A percentile compares a stretch with the other conserved stretches of the same genome.
These are phyloP conservation scores for Brachylomia viminalis DNA, from an alignment of 2,888 invertebrate species.

Conservation along the genomic window DNA sequence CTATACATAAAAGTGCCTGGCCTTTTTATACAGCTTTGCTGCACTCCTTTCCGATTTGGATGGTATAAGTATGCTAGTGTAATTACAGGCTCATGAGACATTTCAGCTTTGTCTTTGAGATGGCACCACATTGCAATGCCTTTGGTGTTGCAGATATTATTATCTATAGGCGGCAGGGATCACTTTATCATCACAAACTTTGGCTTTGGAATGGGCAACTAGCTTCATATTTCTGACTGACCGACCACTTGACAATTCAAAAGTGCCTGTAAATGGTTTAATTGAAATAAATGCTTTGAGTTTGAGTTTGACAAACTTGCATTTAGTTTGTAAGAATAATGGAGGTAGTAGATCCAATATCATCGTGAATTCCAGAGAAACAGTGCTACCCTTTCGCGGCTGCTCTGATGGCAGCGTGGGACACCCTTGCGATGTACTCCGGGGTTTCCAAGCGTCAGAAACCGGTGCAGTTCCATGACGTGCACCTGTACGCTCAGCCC, in stretches of 20 bases:
- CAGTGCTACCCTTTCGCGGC: slow-evolving; percentile 93
- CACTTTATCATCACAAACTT: background rate
- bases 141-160: too few relatives aligned
- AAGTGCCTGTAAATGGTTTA: too few relatives aligned
- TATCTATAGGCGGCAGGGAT: too few relatives aligned
- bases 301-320: background rate
- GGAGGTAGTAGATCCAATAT: background rate
- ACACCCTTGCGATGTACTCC: slow-evolving; percentile 91
- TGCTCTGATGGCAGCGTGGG: slow-evolving; percentile 93
- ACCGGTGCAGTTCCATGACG: slow-evolving; percentile 92
- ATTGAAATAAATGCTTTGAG: too few relatives aligned
- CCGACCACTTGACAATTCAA: too few relatives aligned
- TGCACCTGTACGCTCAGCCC: slow-evolving; percentile 91
- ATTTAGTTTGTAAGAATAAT: too few relatives aligned
- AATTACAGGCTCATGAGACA: background rate
- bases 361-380: slow-evolving; percentile 58
- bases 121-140: too few relatives aligned
- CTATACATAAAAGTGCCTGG: background rate
- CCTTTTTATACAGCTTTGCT: background rate
- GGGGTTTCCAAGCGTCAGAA: slow-evolving; percentile 90
- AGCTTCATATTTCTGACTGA: too few relatives aligned
- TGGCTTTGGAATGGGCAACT: too few relatives aligned
- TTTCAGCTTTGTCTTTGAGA: background rate
- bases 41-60: background rate
- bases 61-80: background rate